Evolutionary conservation across 2,888 invertebrate genomes (phyloP), one percentile per base, ranked within the genome.

Genomic region (Calliphora vomitoria): DNA sequence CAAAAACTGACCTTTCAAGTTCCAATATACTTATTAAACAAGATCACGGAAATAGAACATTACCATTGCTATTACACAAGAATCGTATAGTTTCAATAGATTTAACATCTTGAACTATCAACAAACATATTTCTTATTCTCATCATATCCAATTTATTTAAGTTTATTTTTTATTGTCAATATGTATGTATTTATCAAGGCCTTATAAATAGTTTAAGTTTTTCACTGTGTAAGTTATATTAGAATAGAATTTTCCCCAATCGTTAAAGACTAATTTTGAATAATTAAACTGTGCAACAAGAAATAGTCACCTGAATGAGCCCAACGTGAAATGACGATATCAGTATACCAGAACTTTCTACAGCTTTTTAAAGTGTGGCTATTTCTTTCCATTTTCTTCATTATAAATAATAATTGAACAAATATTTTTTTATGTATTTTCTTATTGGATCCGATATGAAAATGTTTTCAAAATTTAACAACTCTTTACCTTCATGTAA

Each of bases 51-150:
- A 89, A 90, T 75, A 90, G 90, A 74, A 89, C 90, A 78, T 88
- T 91, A 85, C 90, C 92, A 83, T 89, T 91, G 82, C 87, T 91
- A 8, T 25, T 82, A 72, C 90, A 90, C 18, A 72, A 91, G 90
- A 84, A 74, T 58, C 92, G 92, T 68, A 90, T 93, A 86, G 90
- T 93, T 88, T 93, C 93, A 74, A 93, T 93, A 88, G 93, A 93
- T 90, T 91, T 93, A 89, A 93, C 93, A 80, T 92, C 93, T 87
- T 93, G 79, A 85, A 74, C 31, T 68, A 60, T 10, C 13, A 62
- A 25, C 13, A 31, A 31, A 78, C 18, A n/a, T n/a, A 15, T 69
- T 38, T 41, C 15, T 50, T 35, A 60, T 44, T 58, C 55, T 10
- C 41, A 68, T 18, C 69, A 69, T 20, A 69, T 35, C 20, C 38